Evolutionary conservation across 2,888 invertebrate species (phyloP), one percentile per base, ranked within the genome.

Genomic region (Melinaea menophilus): DNA sequence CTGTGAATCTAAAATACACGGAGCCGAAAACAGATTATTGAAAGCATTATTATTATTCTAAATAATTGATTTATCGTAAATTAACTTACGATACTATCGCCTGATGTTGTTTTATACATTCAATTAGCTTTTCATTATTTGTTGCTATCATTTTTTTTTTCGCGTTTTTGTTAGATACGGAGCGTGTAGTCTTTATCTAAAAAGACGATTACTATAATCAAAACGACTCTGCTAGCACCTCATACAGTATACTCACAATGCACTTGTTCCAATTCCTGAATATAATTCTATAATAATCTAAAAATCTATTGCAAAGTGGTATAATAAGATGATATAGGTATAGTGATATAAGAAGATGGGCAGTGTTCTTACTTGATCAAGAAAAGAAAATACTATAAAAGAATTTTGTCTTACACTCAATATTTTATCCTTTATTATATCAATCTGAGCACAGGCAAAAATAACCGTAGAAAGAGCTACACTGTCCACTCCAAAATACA

Each of bases 401-500:
- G 31, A 31, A 9, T 2, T 2, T 51, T 55, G 55, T 77, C 81
- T 69, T 69, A 90, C 90, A 62, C 70, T 83, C 71, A 84, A 64
- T 60, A 90, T 76, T 67, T 90, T 90, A 55, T 86, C 81, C 69
- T 86, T 88, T 46, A 91, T 73, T 22, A 91, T 86, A 4, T 87
- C 81, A 9, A 89, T 72, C 71, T 91, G 89, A 0, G 88, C 89
- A 64, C 89, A 89, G 5, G 81, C 82, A 64, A 88, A 86, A 59
- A 90, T 89, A 1, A 90, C 83, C 63, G 83, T 81, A 12, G 88
- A 87, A 2, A 90, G 76, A 0, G 84, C 79, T 2, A 90, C 83
- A 68, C 89, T 90, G 68, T 91, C 91, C 51, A 90, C 88, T 0
- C 87, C 89, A 63, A 88, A 86, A 69, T 89, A 90, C 80, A 91